A percentile compares a stretch with the other conserved stretches of the same genome.
These are phyloP conservation scores for Australoheros scitulus DNA, from an alignment of 2,113 vertebrate species.

Conservation along the genomic window DNA sequence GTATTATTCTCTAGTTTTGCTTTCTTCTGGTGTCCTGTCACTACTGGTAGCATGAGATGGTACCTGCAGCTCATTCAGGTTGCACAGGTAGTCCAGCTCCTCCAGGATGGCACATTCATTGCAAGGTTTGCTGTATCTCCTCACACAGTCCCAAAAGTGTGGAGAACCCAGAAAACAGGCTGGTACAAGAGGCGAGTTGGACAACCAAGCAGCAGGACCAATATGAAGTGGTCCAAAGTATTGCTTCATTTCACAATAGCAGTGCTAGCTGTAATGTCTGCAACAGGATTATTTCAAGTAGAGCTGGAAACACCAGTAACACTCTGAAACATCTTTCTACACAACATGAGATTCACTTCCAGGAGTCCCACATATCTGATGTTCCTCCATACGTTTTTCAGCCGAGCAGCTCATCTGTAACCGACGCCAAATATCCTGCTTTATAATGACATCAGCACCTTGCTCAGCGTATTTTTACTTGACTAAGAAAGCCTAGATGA, in stretches of 20 bases:
- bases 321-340: neutral
- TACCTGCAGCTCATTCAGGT: no score
- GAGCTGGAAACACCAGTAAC: neutral
- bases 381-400: neutral
- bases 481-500: neutral
- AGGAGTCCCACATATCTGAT: neutral
- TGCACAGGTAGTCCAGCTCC: no score
- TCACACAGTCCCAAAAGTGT: no score
- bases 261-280: neutral
- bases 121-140: no score
- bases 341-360: neutral
- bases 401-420: neutral
- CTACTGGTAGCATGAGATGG: no score
- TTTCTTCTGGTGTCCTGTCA: no score
- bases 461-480: neutral
- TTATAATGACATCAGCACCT: neutral
- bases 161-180: no score
- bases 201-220: no score
- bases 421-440: neutral
- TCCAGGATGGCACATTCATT: no score
- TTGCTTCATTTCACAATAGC: neutral
- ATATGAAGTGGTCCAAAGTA: neutral
- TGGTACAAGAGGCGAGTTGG: no score
- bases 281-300: neutral
- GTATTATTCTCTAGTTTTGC: no score